A percentile compares a stretch with the other conserved stretches of the same genome.
Conservation (phyloP, 2,888 invertebrate species). For the Dugesia japonica region DNA sequence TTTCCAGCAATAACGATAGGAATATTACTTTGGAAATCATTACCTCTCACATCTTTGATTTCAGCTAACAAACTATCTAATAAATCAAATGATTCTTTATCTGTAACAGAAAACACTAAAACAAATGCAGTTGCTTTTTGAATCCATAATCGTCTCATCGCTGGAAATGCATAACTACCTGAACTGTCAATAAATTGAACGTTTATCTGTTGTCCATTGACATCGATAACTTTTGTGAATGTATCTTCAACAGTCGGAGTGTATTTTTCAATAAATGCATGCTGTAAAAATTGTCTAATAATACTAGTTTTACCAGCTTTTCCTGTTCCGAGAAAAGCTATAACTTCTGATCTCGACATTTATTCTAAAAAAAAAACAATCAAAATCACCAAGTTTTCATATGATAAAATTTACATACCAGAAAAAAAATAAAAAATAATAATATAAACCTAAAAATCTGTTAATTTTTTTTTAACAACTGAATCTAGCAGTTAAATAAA, state of each 20-base stretch:
- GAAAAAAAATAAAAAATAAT: background rate
- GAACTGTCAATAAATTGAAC: conserved; percentile 33
- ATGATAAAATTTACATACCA: background rate
- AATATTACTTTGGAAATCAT: background rate
- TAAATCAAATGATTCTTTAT: conserved; percentile 26
- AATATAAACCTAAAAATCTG: background rate
- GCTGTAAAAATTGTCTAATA: conserved; percentile 27
- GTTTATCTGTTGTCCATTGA: background rate
- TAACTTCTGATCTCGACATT: background rate
- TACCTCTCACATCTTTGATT: background rate
- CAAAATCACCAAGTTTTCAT: background rate
- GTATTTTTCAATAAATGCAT: conserved; percentile 7
- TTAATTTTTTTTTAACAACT: conserved; percentile 4
- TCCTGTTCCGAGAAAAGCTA: conserved; percentile 28
- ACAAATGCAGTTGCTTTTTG: conserved; percentile 27
- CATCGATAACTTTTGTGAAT: conserved; percentile 2
- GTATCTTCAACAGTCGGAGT: conserved; percentile 32
- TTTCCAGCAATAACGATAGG: conserved; percentile 28
- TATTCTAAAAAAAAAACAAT: background rate
- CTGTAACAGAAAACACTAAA: conserved; percentile 30
- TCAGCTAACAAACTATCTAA: background rate
- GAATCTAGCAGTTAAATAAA: background rate
- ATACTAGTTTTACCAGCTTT: conserved; percentile 32
- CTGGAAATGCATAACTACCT: conserved; percentile 31
- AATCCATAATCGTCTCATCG: conserved; percentile 33